Conservation (phyloP, 2,888 invertebrate species). For the Sarcophaga caerulescens region DNA sequence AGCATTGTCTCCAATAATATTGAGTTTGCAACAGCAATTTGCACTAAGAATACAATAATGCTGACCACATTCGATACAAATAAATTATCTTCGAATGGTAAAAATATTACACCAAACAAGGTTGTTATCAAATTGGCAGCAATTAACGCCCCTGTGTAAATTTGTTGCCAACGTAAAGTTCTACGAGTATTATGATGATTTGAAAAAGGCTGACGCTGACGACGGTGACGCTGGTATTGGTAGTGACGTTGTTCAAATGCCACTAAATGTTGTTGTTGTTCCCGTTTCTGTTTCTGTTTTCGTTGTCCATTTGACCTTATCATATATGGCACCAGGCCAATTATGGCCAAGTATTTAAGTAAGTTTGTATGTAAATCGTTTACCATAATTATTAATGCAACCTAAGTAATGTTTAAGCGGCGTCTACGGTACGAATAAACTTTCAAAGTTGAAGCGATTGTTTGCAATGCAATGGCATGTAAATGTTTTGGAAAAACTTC, state of each 20-base stretch:
- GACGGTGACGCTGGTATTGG: conserved; percentile 1
- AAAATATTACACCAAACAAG: conserved; percentile 62
- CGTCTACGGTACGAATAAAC: not conserved
- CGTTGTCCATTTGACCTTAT: conserved; percentile 38
- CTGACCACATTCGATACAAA: conserved; percentile 72
- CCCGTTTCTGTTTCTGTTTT: conserved; percentile 23
- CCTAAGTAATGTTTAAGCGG: not conserved
- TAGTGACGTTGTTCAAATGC: conserved; percentile 22
- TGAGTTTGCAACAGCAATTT: conserved; percentile 70
- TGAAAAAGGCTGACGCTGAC: conserved; percentile 3
- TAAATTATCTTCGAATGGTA: conserved; percentile 57
- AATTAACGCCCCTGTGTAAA: conserved; percentile 70
- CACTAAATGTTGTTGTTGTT: not conserved
- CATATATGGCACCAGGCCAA: conserved; percentile 74
- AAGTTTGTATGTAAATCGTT: conserved; percentile 69
- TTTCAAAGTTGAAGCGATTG: no score
- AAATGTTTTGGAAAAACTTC: no score
- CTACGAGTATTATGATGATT: conserved; percentile 19
- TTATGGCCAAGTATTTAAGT: conserved; percentile 72
- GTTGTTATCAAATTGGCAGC: conserved; percentile 62
- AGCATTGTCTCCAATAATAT: conserved; percentile 71
- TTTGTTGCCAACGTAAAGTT: conserved; percentile 69
- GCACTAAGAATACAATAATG: conserved; percentile 71
- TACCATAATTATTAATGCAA: conserved; percentile 69
- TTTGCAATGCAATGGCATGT: no score